Evolutionary conservation across 1,140 invertebrate genomes (phyloP), one percentile per base, ranked within the genome.

Genomic region (Lordiphosa collinella): DNA sequence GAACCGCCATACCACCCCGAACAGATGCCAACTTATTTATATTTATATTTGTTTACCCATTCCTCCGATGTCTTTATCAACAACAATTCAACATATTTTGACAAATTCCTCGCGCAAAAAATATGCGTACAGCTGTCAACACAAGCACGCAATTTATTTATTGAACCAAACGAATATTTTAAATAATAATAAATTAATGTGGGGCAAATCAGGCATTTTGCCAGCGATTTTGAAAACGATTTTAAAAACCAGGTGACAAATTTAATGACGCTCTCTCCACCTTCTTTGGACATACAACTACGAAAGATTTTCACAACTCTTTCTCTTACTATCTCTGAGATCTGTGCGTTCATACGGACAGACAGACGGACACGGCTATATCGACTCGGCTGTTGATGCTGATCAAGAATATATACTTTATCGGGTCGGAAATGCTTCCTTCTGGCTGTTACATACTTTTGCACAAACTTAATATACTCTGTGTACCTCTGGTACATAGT

Each of bases 31-130:
- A 57, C 48, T 22, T 38, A 32, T 52, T 64, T 44, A 32, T 47
- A 47, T 47, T 64, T 61, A 61, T 54, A 50, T 34, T 34, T 53
- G 57, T 64, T 65, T 64, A 47, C 49, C 44, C 62, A 56, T 66
- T 50, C 40, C 29, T 35, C 47, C 25, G 22, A 60, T 18, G 55
- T 29, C 49, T 40, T 74, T 74, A 54, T 73, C 57, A 46, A 43
- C 57, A 54, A 67, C 57, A 67, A 67, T 67, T 58, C 47, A 40
- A 56, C 60, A 69, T 69, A 55, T 69, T 29, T 69, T 69, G 66
- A 69, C 66, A 69, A 69, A 69, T 69, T 68, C 64, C 66, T 54
- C 12, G 1, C 44, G 0, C 16, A 22, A 64, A 38, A 10, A 14
- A 18, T 29, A 62, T 59, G 50, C 57, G 29, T 61, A 51, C 61